These are phyloP conservation scores for Perithous albicinctus DNA, from an alignment of 2,888 invertebrate genomes.

Conservation along the genomic window DNA sequence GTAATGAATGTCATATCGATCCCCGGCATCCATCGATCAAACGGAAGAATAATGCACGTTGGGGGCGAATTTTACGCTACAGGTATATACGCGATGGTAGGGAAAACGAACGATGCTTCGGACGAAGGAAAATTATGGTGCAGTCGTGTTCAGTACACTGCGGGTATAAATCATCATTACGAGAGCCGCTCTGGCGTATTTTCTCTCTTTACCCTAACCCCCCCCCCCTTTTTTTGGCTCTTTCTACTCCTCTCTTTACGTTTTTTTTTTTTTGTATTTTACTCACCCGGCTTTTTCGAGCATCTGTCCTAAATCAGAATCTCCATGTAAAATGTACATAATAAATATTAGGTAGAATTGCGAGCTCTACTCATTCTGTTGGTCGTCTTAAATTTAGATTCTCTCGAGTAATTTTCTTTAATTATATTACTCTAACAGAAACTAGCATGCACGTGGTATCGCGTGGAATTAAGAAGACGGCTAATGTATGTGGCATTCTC, in stretches of 20 bases:
- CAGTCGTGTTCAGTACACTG: slow-evolving; percentile 64
- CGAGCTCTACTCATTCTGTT: not conserved
- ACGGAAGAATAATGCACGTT: slow-evolving; percentile 57
- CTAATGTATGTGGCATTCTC: slow-evolving; percentile 11
- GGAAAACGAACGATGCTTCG: slow-evolving; percentile 18
- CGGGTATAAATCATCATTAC: slow-evolving; percentile 67
- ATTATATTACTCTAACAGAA: not conserved
- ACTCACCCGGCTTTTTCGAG: slow-evolving; percentile 18
- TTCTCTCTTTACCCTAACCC: slow-evolving; percentile 27
- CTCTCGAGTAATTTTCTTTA: not conserved
- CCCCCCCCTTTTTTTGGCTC: slow-evolving; percentile 24
- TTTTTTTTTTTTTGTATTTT: slow-evolving; percentile 8
- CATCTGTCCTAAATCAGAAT: slow-evolving; percentile 25
- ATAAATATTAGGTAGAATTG: not conserved
- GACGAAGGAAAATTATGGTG: slow-evolving; percentile 66
- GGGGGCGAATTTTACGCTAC: slow-evolving; percentile 21
- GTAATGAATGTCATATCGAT: slow-evolving; percentile 68
- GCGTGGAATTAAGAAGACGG: slow-evolving; percentile 65
- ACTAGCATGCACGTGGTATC: slow-evolving; percentile 50
- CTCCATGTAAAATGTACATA: slow-evolving; percentile 15
- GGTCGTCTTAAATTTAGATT: slow-evolving; percentile 7
- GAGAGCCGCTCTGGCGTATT: slow-evolving; percentile 58
- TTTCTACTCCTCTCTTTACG: slow-evolving; percentile 6
- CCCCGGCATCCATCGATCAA: slow-evolving; percentile 60
- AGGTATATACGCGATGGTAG: slow-evolving; percentile 7